These are phyloP conservation scores for Pangasianodon gigas DNA, from an alignment of 2,113 vertebrate species.

Conservation along the genomic window DNA sequence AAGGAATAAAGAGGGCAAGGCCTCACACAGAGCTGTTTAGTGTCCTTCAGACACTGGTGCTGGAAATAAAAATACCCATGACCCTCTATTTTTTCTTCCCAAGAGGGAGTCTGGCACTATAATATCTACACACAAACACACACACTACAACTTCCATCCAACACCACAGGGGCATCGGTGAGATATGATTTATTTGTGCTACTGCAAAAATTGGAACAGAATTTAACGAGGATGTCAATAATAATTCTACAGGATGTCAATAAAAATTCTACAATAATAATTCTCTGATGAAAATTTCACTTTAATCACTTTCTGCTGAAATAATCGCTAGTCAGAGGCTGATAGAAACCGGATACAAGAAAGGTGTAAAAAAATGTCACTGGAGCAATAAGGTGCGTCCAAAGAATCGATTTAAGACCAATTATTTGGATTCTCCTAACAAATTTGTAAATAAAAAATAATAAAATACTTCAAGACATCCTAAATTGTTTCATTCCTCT, in stretches of 20 bases:
- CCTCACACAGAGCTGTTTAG: constrained; percentile 32
- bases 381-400: neutral
- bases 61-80: constrained; percentile 29
- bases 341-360: neutral
- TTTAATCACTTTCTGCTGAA: neutral
- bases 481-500: no score
- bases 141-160: neutral
- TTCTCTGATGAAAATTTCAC: neutral
- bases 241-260: neutral
- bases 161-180: neutral
- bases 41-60: constrained; percentile 39
- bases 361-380: neutral
- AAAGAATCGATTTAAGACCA: neutral
- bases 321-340: neutral
- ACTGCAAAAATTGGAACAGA: neutral
- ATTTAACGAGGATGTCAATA: neutral
- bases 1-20: constrained; percentile 18
- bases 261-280: neutral
- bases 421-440: neutral
- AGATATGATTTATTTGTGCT: neutral
- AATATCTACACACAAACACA: neutral
- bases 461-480: no score
- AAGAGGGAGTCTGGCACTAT: neutral
- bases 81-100: constrained; percentile 14
- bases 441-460: neutral